Percentiles rank a stretch among this genome's conserved stretches.
phyloP scores from a whole-genome alignment of 1,140 invertebrate species.

The Ctenoplectra terminalis region DNA sequence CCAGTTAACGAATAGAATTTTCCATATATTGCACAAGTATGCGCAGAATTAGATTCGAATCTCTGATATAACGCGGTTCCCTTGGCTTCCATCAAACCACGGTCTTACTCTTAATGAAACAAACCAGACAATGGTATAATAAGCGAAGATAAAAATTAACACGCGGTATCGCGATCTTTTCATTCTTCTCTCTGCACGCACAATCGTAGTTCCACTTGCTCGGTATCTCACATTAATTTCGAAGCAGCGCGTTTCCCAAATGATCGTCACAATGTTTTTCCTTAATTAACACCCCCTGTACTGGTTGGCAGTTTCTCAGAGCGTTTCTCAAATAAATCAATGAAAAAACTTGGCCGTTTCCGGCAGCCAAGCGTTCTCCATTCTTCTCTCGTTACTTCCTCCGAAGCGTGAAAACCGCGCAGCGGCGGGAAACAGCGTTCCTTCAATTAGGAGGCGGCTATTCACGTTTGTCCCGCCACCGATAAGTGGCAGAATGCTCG shows the following conservation, averaged over 20 bases:
- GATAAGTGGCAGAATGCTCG: slow-evolving; percentile 66
- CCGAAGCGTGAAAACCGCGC: slow-evolving; percentile 54
- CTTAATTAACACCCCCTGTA: not conserved
- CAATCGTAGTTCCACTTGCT: not conserved
- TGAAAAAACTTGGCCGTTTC: not conserved
- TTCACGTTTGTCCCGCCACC: slow-evolving; percentile 44
- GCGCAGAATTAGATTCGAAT: not conserved
- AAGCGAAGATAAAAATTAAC: not conserved
- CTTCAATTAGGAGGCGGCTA: slow-evolving; percentile 46
- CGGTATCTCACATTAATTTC: slow-evolving; percentile 6
- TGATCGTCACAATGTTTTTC: not conserved
- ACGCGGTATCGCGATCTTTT: not conserved
- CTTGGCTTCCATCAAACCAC: not conserved
- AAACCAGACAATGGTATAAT: not conserved
- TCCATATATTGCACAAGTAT: not conserved
- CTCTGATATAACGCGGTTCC: not conserved
- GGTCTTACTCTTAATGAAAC: not conserved
- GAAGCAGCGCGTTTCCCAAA: not conserved
- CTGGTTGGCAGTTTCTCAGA: not conserved
- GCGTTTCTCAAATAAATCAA: not conserved
- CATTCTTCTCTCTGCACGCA: not conserved
- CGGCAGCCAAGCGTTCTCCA: not conserved
- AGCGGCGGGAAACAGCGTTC: slow-evolving; percentile 34
- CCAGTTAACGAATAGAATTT: not conserved
- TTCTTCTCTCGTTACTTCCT: not conserved